Evolutionary conservation across 2,888 invertebrate species (phyloP).

Genomic region (Allygus modestus): DNA sequence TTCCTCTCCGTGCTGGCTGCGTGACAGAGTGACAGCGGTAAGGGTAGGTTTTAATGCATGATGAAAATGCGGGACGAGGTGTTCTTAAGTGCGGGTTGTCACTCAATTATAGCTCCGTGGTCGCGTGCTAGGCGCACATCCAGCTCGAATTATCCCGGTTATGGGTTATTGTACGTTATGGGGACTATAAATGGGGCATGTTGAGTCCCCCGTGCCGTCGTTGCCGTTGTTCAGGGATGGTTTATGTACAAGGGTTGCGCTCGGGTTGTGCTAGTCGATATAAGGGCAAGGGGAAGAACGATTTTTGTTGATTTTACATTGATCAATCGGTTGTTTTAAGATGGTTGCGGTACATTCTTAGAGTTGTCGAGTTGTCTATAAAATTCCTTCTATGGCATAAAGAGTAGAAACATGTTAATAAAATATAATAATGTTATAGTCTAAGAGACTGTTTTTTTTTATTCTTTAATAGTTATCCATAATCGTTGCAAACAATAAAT

Average conservation of each 20-base stretch:
- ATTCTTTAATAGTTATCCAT: too few relatives aligned
- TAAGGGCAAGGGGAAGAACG: background rate
- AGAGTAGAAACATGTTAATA: too few relatives aligned
- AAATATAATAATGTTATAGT: too few relatives aligned
- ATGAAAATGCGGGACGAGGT: constrained; percentile 55
- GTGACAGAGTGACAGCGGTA: constrained; percentile 4
- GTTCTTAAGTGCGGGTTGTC: constrained; percentile 64
- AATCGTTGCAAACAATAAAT: too few relatives aligned
- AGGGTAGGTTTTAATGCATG: constrained; percentile 31
- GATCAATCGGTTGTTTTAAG: too few relatives aligned
- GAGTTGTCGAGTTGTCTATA: too few relatives aligned
- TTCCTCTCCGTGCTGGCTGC: background rate
- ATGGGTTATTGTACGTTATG: constrained; percentile 42
- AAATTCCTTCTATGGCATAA: too few relatives aligned
- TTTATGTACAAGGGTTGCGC: constrained; percentile 20
- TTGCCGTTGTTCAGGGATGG: constrained; percentile 3
- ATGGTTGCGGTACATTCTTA: too few relatives aligned
- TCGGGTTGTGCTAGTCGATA: background rate
- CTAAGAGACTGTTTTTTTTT: too few relatives aligned
- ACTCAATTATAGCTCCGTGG: constrained; percentile 61
- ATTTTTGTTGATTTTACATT: too few relatives aligned
- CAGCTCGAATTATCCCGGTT: constrained; percentile 30
- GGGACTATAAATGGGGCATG: background rate
- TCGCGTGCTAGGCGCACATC: constrained; percentile 21
- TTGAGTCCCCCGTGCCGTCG: constrained; percentile 15